Conservation (phyloP, 2,888 invertebrate species). For the Trimorus sp. region DNA sequence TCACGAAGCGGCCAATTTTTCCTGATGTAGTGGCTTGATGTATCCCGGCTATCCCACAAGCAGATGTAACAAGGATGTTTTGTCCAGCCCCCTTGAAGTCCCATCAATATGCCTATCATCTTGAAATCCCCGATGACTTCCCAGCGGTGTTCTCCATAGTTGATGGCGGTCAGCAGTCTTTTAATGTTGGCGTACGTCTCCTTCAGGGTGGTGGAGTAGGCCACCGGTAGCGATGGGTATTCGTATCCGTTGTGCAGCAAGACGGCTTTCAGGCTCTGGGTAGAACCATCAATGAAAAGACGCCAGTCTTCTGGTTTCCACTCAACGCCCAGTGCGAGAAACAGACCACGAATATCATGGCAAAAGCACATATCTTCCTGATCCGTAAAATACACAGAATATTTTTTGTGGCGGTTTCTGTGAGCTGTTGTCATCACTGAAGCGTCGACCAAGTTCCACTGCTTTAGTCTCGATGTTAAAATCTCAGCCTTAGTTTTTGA, state of each 20-base stretch:
- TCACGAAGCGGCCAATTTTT: slow-evolving; percentile 63
- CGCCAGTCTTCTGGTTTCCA: slow-evolving; percentile 4
- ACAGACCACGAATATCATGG: background rate
- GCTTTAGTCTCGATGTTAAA: slow-evolving; percentile 9
- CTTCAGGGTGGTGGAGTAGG: slow-evolving; percentile 64
- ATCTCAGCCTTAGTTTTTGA: slow-evolving; percentile 13
- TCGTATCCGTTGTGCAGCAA: slow-evolving; percentile 73
- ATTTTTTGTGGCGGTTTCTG: background rate
- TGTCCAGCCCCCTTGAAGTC: slow-evolving; percentile 65
- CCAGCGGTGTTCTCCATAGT: slow-evolving; percentile 66
- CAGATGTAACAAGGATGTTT: slow-evolving; percentile 71
- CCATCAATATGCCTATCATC: slow-evolving; percentile 71
- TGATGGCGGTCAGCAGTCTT: slow-evolving; percentile 21
- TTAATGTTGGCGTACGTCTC: slow-evolving; percentile 66
- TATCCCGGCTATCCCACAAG: slow-evolving; percentile 68
- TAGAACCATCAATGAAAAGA: slow-evolving; percentile 6
- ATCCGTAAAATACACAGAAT: background rate
- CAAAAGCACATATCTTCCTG: background rate
- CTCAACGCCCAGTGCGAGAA: background rate
- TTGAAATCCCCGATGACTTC: slow-evolving; percentile 74
- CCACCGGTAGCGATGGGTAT: slow-evolving; percentile 70
- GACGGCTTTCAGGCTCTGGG: slow-evolving; percentile 67
- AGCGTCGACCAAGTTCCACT: slow-evolving; percentile 2
- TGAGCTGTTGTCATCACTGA: background rate
- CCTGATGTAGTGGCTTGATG: slow-evolving; percentile 59